A percentile compares a stretch with the other conserved stretches of the same genome.
phyloP scores from a whole-genome alignment of 2,113 vertebrate genomes.

The Amphiprion percula region DNA sequence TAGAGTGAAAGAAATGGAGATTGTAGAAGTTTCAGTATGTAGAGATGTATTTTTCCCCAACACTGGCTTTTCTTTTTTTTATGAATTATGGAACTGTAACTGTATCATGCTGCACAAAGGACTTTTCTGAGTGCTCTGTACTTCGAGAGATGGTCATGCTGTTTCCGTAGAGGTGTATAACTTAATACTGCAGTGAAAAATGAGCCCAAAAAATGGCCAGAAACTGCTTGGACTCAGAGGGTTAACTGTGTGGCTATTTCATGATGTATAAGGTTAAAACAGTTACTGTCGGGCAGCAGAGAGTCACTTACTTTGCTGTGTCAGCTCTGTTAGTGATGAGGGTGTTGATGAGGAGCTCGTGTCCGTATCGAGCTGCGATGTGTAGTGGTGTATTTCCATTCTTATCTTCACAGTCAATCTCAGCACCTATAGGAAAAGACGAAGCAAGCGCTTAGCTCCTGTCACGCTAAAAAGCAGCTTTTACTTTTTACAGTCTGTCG shows the following conservation, averaged over 20 bases:
- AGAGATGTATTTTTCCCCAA: too few relatives aligned
- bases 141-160: too few relatives aligned
- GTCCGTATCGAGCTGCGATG: slow-evolving; percentile 97
- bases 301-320: slow-evolving; percentile 92
- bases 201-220: too few relatives aligned
- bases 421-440: slow-evolving; percentile 86
- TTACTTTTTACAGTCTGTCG: neutral
- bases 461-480: slow-evolving; percentile 9
- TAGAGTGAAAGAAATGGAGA: too few relatives aligned
- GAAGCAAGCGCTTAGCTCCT: slow-evolving; percentile 1
- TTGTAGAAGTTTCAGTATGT: too few relatives aligned
- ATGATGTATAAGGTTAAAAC: neutral
- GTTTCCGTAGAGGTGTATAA: too few relatives aligned
- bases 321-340: slow-evolving; percentile 96
- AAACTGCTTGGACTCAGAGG: too few relatives aligned
- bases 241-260: neutral
- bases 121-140: too few relatives aligned
- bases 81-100: too few relatives aligned
- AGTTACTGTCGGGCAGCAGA: slow-evolving; percentile 18
- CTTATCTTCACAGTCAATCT: slow-evolving; percentile 98
- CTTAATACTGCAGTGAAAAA: too few relatives aligned
- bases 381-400: slow-evolving; percentile 98
- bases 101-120: too few relatives aligned
- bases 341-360: slow-evolving; percentile 98
- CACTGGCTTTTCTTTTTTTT: too few relatives aligned